A percentile compares a stretch with the other conserved stretches of the same genome.
These are phyloP conservation scores for Keiferia lycopersicella DNA, from an alignment of 2,888 invertebrate species.

Conservation along the genomic window DNA sequence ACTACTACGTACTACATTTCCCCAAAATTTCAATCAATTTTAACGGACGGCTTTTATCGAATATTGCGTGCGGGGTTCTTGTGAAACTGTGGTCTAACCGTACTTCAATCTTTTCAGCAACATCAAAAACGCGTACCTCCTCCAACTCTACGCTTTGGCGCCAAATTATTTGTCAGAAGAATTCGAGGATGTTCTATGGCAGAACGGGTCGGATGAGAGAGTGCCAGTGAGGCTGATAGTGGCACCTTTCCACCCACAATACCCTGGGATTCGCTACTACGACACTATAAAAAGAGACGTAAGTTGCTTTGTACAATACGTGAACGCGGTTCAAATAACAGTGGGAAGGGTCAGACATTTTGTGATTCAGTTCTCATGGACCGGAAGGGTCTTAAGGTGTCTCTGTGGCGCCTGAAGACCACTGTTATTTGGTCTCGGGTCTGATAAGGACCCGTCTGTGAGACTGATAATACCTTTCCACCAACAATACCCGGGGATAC, in stretches of 20 bases:
- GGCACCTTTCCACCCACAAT: slow-evolving; percentile 83
- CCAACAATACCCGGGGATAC: slow-evolving; percentile 84
- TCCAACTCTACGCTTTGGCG: slow-evolving; percentile 89
- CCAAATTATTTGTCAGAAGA: slow-evolving; percentile 91
- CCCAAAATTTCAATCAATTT: too few relatives aligned
- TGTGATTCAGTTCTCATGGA: too few relatives aligned
- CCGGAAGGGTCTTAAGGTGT: too few relatives aligned
- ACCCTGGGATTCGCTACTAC: slow-evolving; percentile 85
- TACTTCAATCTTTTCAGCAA: slow-evolving; percentile 61
- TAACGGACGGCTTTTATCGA: too few relatives aligned
- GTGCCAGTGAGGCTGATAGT: slow-evolving; percentile 82
- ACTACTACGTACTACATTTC: too few relatives aligned
- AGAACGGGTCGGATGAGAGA: slow-evolving; percentile 84
- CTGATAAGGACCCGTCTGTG: slow-evolving; percentile 47
- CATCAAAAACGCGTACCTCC: slow-evolving; percentile 90
- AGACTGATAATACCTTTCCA: slow-evolving; percentile 83
- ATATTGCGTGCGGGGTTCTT: too few relatives aligned
- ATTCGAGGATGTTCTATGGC: slow-evolving; percentile 83
- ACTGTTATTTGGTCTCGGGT: too few relatives aligned
- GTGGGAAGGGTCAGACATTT: too few relatives aligned
- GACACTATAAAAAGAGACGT: slow-evolving; percentile 84
- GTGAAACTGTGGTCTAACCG: not conserved
- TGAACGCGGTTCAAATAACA: too few relatives aligned
- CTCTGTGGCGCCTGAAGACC: too few relatives aligned
- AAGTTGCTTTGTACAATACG: slow-evolving; percentile 37